phyloP scores from a whole-genome alignment of 1,140 invertebrate genomes.

The Aphidius ervi region DNA sequence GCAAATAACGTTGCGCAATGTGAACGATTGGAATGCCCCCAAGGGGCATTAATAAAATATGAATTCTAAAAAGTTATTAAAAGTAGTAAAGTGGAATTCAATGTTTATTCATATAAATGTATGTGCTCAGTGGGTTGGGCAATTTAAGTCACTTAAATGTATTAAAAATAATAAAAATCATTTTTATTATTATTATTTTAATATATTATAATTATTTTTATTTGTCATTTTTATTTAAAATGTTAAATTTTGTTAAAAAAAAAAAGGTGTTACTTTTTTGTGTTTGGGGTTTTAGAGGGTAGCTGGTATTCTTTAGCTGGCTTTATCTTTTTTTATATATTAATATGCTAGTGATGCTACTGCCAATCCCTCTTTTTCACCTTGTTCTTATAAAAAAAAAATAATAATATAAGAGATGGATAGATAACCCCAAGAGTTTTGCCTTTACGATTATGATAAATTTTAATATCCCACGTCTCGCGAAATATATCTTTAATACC shows the following conservation, averaged over 20 bases:
- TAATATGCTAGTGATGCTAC: constrained; percentile 6
- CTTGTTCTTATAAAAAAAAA: background rate
- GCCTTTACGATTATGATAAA: constrained; percentile 38
- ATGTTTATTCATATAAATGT: constrained; percentile 44
- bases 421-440: too few species aligned
- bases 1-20: constrained; percentile 50
- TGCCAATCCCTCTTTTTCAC: background rate
- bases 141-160: constrained; percentile 26
- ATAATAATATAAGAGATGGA: too few species aligned
- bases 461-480: constrained; percentile 26
- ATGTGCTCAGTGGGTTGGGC: constrained; percentile 6
- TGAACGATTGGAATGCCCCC: constrained; percentile 21
- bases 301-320: too few species aligned
- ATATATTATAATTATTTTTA: background rate
- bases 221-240: background rate
- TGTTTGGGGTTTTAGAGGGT: too few species aligned
- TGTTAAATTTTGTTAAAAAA: background rate
- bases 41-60: constrained; percentile 46
- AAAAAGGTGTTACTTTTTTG: too few species aligned
- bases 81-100: constrained; percentile 44
- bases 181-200: background rate
- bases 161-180: constrained; percentile 37
- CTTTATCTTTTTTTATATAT: constrained; percentile 3
- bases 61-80: constrained; percentile 50
- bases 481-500: constrained; percentile 29